These are phyloP conservation scores for Diadema setosum DNA, from an alignment of 35 echinoderm and acorn worm species.

Conservation along the genomic window DNA sequence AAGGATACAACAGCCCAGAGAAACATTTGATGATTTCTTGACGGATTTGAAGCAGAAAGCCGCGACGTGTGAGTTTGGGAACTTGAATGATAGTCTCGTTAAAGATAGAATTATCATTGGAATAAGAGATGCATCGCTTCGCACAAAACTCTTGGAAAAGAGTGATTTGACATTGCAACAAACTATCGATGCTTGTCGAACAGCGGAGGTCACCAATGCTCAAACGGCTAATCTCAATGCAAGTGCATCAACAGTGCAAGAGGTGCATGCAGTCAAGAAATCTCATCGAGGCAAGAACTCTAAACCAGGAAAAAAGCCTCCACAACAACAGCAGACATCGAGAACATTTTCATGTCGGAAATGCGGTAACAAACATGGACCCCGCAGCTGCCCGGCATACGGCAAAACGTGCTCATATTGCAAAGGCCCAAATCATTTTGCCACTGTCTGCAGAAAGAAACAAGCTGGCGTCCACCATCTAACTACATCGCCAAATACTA, in stretches of 20 bases:
- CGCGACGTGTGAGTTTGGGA: constrained; percentile 20
- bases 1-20: not conserved
- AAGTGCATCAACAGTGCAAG: not conserved
- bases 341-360: not conserved
- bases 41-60: constrained; percentile 17
- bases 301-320: not conserved
- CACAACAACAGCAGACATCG: not conserved
- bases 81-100: not conserved
- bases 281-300: not conserved
- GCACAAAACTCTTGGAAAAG: not conserved
- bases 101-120: constrained; percentile 19
- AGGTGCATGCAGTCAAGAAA: not conserved
- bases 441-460: not conserved
- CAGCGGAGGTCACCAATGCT: not conserved
- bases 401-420: not conserved
- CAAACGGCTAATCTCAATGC: not conserved
- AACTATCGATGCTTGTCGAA: not conserved
- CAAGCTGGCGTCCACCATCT: not conserved
- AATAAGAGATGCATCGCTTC: not conserved
- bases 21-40: not conserved
- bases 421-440: not conserved
- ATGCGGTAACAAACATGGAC: constrained; percentile 1
- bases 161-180: not conserved
- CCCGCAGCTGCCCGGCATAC: constrained; percentile 1
- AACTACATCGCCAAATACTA: not conserved